Evolutionary conservation across 2,113 vertebrate species (phyloP).

Genomic region (Cariama cristata): DNA sequence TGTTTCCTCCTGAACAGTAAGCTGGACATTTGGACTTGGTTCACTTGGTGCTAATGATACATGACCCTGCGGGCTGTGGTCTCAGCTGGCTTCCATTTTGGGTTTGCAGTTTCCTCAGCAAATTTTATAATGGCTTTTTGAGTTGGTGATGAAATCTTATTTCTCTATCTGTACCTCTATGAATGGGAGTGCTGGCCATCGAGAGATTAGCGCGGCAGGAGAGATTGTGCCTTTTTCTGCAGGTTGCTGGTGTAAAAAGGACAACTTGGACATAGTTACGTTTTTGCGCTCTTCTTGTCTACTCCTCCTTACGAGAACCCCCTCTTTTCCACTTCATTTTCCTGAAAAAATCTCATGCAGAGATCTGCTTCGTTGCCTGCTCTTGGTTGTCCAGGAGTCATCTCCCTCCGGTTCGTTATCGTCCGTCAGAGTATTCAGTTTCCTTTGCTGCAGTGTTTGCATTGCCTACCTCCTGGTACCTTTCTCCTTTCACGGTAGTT

Average conservation of each 20-base stretch:
- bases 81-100: conserved; percentile 64
- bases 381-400: not conserved
- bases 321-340: not conserved
- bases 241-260: not conserved
- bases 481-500: not conserved
- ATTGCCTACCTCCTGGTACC: not conserved
- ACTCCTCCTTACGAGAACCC: not conserved
- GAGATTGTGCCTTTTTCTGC: not conserved
- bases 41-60: conserved; percentile 55
- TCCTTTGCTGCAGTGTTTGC: not conserved
- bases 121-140: conserved; percentile 56
- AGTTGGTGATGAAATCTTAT: conserved; percentile 36
- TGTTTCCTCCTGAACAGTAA: conserved; percentile 40
- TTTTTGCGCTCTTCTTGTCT: not conserved
- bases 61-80: conserved; percentile 35
- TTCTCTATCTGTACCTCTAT: not conserved
- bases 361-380: not conserved
- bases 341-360: not conserved
- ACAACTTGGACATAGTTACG: rapidly evolving
- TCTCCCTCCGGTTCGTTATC: not conserved
- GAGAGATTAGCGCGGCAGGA: rapidly evolving
- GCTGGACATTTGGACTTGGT: conserved; percentile 62
- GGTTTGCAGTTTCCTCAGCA: conserved; percentile 45
- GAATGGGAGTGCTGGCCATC: not conserved
- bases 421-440: not conserved